These are phyloP conservation scores for Teleopsis dalmanni DNA, from an alignment of 1,140 invertebrate species.

Conservation along the genomic window DNA sequence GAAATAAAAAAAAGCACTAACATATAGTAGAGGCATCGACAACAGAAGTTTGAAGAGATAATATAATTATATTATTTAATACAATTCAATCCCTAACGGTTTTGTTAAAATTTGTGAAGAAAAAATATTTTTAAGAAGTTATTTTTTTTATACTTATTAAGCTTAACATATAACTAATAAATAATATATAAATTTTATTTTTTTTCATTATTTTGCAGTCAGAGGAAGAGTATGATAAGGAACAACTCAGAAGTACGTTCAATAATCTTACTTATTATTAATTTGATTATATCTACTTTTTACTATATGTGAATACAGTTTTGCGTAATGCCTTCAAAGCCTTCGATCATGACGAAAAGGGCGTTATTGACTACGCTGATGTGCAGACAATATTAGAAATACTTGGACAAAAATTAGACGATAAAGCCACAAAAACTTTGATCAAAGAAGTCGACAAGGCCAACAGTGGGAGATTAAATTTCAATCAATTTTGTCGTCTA, in stretches of 20 bases:
- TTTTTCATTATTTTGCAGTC: conserved; percentile 34
- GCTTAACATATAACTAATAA: no score
- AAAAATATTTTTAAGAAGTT: no score
- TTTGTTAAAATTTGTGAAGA: no score
- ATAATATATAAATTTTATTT: neutral
- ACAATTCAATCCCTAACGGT: no score
- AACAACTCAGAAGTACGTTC: conserved; percentile 48
- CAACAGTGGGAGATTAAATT: conserved; percentile 52
- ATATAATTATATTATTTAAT: no score
- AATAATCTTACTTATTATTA: neutral
- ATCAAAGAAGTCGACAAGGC: conserved; percentile 60
- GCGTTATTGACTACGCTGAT: conserved; percentile 63
- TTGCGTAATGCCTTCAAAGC: conserved; percentile 70
- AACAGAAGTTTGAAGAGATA: no score
- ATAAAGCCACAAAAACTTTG: conserved; percentile 57
- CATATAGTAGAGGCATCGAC: no score
- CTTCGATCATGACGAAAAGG: conserved; percentile 70
- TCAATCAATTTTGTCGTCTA: conserved; percentile 52
- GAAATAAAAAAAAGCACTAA: no score
- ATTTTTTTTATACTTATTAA: no score
- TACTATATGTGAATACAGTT: conserved; percentile 46
- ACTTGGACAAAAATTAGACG: conserved; percentile 64
- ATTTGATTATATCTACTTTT: neutral
- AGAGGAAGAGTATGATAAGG: conserved; percentile 49
- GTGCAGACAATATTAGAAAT: conserved; percentile 70